Conservation (phyloP, 2,797 vertebrate species). For the Margarornis squamiger region DNA sequence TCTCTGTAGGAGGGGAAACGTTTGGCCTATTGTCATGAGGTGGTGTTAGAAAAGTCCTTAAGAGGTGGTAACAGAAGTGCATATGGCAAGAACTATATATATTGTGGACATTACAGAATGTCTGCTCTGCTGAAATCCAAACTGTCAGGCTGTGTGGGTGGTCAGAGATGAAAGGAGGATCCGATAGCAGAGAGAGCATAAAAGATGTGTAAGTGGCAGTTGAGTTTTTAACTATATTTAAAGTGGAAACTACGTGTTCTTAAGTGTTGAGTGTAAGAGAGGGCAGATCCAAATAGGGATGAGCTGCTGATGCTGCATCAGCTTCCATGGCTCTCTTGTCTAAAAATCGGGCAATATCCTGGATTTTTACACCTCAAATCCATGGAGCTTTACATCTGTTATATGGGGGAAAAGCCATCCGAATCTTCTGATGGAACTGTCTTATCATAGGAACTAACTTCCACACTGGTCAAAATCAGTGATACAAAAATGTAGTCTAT, state of each 20-base stretch:
- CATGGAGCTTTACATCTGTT: not conserved
- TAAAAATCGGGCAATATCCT: not conserved
- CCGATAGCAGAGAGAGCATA: not conserved
- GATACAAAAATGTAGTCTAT: not conserved
- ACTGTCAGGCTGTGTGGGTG: not conserved
- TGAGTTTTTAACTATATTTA: not conserved
- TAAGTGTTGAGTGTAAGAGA: not conserved
- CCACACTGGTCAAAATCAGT: not conserved
- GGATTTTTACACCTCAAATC: not conserved
- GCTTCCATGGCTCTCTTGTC: not conserved
- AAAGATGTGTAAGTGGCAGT: not conserved
- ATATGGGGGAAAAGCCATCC: not conserved
- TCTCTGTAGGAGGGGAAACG: not conserved
- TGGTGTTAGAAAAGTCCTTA: not conserved
- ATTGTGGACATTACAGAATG: not conserved
- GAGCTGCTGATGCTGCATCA: not conserved
- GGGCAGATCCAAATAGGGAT: not conserved
- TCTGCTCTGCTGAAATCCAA: not conserved
- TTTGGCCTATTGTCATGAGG: not conserved
- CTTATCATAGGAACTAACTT: not conserved
- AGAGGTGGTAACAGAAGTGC: not conserved
- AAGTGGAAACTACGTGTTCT: not conserved
- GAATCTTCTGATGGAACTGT: rapidly evolving
- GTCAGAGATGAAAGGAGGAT: slow-evolving; percentile 2
- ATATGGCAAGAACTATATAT: not conserved